Evolutionary conservation across 2,113 vertebrate species (phyloP).

Genomic region (Sphaerodactylus townsendi): DNA sequence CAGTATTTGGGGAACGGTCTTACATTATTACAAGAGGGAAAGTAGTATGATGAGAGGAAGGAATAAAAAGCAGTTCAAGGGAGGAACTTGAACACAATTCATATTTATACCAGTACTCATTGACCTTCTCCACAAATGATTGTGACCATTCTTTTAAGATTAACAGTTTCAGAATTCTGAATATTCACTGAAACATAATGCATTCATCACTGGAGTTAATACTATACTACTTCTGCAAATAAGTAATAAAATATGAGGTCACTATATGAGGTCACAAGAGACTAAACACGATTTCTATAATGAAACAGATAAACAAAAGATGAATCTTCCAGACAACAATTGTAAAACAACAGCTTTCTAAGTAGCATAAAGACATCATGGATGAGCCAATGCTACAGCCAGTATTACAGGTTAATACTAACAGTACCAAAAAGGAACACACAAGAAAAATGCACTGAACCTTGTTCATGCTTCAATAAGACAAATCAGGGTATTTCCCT

Average conservation of each 20-base stretch:
- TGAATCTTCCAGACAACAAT: neutral
- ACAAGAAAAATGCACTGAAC: neutral
- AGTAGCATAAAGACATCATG: neutral
- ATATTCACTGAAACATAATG: neutral
- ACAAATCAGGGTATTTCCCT: neutral
- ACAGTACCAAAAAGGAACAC: neutral
- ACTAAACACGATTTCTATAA: neutral
- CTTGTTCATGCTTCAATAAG: fast-evolving
- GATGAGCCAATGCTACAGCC: neutral
- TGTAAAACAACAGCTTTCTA: neutral
- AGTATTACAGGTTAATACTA: neutral
- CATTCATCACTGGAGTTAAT: neutral
- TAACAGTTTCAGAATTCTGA: neutral
- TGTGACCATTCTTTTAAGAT: neutral
- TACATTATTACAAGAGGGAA: neutral
- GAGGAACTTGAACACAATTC: neutral
- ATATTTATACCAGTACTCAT: neutral
- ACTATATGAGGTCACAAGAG: too few relatives aligned
- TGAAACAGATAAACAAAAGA: neutral
- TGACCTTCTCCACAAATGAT: neutral
- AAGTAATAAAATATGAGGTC: too few relatives aligned
- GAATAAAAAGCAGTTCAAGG: neutral
- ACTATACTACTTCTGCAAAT: too few relatives aligned
- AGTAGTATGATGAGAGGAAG: neutral
- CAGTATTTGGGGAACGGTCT: neutral